These are phyloP conservation scores for Anguilla marmorata DNA, from an alignment of 2,797 vertebrate genomes.

Conservation along the genomic window DNA sequence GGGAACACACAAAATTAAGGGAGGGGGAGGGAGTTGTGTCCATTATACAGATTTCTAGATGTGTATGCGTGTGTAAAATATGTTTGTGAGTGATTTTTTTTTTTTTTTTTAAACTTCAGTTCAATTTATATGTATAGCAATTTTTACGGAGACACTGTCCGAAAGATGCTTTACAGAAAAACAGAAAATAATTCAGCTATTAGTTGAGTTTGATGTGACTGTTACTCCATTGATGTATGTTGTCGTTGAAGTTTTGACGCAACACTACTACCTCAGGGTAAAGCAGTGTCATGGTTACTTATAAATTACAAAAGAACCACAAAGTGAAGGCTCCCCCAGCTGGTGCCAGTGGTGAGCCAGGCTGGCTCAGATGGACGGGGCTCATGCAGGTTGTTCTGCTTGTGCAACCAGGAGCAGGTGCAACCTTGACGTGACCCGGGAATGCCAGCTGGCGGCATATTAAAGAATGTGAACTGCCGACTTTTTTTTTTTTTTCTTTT, in stretches of 20 bases:
- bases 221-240: constrained; percentile 42
- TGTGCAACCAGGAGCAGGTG: not conserved
- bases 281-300: constrained; percentile 24
- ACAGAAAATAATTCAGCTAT: not conserved
- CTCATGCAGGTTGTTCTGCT: not conserved
- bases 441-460: not conserved
- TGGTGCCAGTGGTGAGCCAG: constrained; percentile 8
- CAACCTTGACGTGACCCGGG: not conserved
- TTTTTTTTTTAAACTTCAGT: not conserved
- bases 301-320: not conserved
- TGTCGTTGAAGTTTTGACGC: constrained; percentile 32
- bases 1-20: not conserved
- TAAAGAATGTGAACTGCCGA: constrained; percentile 25
- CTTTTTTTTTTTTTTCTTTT: not conserved
- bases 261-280: constrained; percentile 57
- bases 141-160: not conserved
- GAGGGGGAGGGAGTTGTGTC: not conserved
- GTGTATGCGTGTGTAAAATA: not conserved
- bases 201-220: constrained; percentile 37
- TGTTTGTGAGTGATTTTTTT: not conserved
- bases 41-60: not conserved
- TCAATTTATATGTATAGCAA: not conserved
- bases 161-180: not conserved
- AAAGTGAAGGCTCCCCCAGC: not conserved
- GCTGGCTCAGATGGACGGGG: not conserved